phyloP scores from a whole-genome alignment of 2,888 invertebrate genomes.

The Dichetophora obliterata region DNA sequence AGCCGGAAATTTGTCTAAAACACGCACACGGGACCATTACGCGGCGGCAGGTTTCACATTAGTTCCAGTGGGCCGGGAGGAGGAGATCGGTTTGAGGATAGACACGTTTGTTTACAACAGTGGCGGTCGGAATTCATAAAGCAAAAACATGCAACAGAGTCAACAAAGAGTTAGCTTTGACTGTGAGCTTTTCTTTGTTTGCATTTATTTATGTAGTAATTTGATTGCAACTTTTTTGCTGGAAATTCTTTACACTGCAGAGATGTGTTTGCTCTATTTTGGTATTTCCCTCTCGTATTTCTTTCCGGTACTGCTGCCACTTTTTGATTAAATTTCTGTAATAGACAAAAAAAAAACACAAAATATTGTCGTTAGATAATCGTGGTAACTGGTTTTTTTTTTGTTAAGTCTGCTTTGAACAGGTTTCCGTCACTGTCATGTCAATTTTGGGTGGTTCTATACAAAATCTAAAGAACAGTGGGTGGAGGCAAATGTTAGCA shows the following conservation, averaged over 20 bases:
- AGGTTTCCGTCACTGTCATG: no score
- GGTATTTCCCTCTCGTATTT: no score
- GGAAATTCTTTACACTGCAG: background rate
- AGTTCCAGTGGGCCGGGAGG: no score
- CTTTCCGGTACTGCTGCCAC: background rate
- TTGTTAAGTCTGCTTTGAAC: no score
- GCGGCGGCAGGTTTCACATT: background rate
- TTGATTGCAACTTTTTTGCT: background rate
- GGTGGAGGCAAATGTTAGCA: no score
- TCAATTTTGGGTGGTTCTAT: no score
- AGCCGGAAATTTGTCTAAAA: slow-evolving; percentile 17
- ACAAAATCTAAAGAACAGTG: no score
- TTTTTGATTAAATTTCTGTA: no score
- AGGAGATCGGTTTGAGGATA: no score
- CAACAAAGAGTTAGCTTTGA: background rate
- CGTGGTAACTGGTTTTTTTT: no score
- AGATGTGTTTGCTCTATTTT: background rate
- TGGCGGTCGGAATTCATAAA: background rate
- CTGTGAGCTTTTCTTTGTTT: background rate
- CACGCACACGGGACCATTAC: slow-evolving; percentile 3
- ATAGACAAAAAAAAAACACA: no score
- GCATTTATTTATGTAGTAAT: background rate
- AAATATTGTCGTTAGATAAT: no score
- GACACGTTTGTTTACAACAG: background rate
- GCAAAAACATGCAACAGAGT: background rate